Conservation (phyloP, 2,797 vertebrate genomes). For the Chaetophractus vellerosus region DNA sequence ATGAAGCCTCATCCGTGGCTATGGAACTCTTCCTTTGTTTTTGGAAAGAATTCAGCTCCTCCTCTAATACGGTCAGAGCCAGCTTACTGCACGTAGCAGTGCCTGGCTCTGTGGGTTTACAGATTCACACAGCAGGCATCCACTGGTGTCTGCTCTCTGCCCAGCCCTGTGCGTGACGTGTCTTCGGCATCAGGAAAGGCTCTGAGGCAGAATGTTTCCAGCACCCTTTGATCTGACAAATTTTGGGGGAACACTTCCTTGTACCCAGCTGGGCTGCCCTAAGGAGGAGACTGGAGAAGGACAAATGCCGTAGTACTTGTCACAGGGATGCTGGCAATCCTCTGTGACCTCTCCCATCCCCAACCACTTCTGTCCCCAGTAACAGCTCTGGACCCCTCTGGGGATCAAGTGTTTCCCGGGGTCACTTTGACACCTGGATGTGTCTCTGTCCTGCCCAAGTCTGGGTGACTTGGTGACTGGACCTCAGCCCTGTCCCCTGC, state of each 20-base stretch:
- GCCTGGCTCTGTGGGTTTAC: background rate
- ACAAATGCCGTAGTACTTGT: background rate
- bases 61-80: background rate
- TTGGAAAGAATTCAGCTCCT: constrained; percentile 49
- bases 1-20: background rate
- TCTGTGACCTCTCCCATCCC: background rate
- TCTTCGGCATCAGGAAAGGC: background rate
- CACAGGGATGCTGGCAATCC: too few relatives aligned
- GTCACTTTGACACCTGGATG: background rate
- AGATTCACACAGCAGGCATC: background rate
- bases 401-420: background rate
- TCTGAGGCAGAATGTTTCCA: background rate
- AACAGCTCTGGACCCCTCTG: background rate
- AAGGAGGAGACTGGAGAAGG: background rate
- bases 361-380: background rate
- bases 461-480: background rate
- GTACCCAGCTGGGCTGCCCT: background rate
- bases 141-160: background rate
- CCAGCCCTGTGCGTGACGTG: background rate
- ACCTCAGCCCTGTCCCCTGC: background rate
- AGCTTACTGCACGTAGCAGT: background rate
- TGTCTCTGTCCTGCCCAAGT: background rate
- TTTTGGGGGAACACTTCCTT: background rate
- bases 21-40: background rate
- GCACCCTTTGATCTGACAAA: background rate